A percentile compares a stretch with the other conserved stretches of the same genome.
Conservation (phyloP, 2,797 vertebrate genomes). For the Hydrocynus forskahlii region DNA sequence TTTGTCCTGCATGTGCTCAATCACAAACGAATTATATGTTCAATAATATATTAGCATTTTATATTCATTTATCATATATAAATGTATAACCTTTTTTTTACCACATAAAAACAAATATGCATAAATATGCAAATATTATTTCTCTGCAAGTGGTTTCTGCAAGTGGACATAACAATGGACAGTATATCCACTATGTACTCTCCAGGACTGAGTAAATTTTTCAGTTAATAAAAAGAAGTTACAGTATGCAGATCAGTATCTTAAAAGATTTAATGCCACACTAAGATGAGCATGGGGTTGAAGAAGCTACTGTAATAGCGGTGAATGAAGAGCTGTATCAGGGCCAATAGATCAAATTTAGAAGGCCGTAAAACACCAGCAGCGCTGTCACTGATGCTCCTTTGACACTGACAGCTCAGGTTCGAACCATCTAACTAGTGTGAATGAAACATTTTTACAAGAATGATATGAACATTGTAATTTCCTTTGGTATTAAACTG, state of each 20-base stretch:
- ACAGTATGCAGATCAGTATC: neutral
- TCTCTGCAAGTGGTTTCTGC: neutral
- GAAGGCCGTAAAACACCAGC: neutral
- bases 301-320: neutral
- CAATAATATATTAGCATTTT: no score
- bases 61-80: neutral
- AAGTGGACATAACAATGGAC: neutral
- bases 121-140: neutral
- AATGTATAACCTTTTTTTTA: neutral
- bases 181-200: neutral
- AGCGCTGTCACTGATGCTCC: neutral
- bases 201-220: neutral
- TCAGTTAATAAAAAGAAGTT: neutral
- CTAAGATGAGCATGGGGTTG: neutral
- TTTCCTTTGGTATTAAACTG: neutral
- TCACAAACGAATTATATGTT: neutral
- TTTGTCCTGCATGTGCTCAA: neutral
- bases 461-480: neutral
- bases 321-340: neutral
- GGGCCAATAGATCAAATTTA: neutral
- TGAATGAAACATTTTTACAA: neutral
- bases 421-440: neutral
- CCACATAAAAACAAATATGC: no score
- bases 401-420: conserved; percentile 23
- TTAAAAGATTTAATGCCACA: neutral